Evolutionary conservation across 2,113 vertebrate genomes (phyloP), one percentile per base, ranked within the genome.

Genomic region (Rhinoptilus africanus): DNA sequence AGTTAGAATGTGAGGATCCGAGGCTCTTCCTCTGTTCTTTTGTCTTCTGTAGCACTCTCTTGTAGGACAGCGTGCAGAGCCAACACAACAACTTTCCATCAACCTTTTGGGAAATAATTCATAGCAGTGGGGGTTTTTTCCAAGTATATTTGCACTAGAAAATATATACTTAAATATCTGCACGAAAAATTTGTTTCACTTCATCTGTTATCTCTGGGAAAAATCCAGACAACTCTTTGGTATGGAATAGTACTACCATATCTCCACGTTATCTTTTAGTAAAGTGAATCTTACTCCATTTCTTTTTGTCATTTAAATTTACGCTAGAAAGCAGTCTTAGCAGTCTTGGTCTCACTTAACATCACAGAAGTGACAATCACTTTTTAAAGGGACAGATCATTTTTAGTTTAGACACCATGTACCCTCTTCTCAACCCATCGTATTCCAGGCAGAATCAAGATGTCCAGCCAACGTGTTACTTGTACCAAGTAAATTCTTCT

Each of bases 51-150:
- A 99, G 98, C 86, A 99, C 99, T 47, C 99, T 99, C 67, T 99
- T 99, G 96, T 99, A 99, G 34, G 99, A 99, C 88, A 99, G 98
- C 0, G 99, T 99, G 96, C 99, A 99, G 56, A 99, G 98, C 99
- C 99, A 99, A 97, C 99, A 99, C 92, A 99, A 95, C 60, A 99
- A 98, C 89, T 99, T 99, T 19, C 99, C 99, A 88, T 99, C 99
- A 97, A 99, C 99, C 99, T 99, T 96, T 96, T 60, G 95, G 96
- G 76, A 98, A 96, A 97, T 62, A 75, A 96, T 79, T 77, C 68
- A 56, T 6, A 93, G 66, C 14, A 67, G 26, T 11, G 14, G 10
- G 11, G 22, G 53, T 87, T 89, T 80, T 94, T 84, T 62, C 35
- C 67, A 93, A 63, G 57, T 78, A 57, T 9, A 64, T 20, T 64